These are phyloP conservation scores for Sylvilagus floridanus DNA, from an alignment of 2,797 vertebrate genomes.

Conservation along the genomic window DNA sequence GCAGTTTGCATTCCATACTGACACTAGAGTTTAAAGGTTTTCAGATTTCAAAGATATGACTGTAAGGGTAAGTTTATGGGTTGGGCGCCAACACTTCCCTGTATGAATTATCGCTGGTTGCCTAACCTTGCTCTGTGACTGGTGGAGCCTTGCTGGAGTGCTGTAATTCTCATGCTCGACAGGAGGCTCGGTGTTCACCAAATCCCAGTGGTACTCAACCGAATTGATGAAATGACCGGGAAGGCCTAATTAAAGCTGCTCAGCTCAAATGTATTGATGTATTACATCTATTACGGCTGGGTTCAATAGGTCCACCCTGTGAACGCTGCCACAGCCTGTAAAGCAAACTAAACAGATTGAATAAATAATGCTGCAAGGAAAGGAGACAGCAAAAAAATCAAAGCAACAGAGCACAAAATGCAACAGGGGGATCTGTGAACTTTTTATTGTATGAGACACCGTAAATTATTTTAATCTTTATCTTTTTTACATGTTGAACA, in stretches of 20 bases:
- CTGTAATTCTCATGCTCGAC: slow-evolving; percentile 93
- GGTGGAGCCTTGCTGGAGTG: slow-evolving; percentile 82
- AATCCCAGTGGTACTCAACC: slow-evolving; percentile 91
- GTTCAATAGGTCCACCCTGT: slow-evolving; percentile 96
- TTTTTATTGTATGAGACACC: slow-evolving; percentile 53
- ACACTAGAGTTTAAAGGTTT: slow-evolving; percentile 77
- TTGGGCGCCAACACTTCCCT: slow-evolving; percentile 78
- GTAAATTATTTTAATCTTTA: slow-evolving; percentile 67
- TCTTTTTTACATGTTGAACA: slow-evolving; percentile 57
- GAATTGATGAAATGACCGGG: slow-evolving; percentile 98
- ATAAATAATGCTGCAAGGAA: slow-evolving; percentile 93
- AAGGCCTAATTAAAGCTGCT: slow-evolving; percentile 99
- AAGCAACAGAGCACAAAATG: slow-evolving; percentile 85
- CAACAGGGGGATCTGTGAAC: slow-evolving; percentile 80
- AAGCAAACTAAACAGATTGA: slow-evolving; percentile 95
- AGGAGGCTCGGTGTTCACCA: slow-evolving; percentile 91
- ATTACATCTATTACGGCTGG: slow-evolving; percentile 98
- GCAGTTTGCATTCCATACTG: slow-evolving; percentile 76
- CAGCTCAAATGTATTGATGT: slow-evolving; percentile 99
- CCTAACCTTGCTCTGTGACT: slow-evolving; percentile 87
- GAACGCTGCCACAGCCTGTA: slow-evolving; percentile 92
- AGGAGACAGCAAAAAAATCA: slow-evolving; percentile 81
- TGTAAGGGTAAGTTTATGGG: slow-evolving; percentile 82
- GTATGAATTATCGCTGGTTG: slow-evolving; percentile 86
- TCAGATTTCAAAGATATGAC: slow-evolving; percentile 79